phyloP scores from a whole-genome alignment of 2,797 vertebrate genomes.

The Eulemur mongoz region DNA sequence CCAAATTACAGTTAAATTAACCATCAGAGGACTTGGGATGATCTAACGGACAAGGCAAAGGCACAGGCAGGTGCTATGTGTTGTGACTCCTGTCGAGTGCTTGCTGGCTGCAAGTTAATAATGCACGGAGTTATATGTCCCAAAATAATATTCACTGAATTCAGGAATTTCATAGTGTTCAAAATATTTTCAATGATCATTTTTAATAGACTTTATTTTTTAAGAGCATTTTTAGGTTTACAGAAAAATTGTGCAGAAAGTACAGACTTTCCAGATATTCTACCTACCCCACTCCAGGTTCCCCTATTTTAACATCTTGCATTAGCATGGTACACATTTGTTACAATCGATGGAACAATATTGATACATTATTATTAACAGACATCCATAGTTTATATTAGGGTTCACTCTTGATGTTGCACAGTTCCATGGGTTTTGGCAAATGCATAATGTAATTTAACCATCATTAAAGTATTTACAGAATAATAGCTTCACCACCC shows the following conservation, averaged over 20 bases:
- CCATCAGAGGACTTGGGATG: background rate
- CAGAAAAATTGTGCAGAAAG: background rate
- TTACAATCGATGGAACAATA: background rate
- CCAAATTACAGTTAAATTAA: background rate
- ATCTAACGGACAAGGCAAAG: background rate
- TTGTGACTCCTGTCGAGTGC: no score
- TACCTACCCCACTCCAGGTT: background rate
- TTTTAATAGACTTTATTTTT: background rate
- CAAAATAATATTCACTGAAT: background rate
- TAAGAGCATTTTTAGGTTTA: background rate
- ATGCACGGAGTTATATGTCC: background rate
- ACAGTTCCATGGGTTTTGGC: background rate
- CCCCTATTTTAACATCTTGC: background rate
- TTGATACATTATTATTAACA: background rate
- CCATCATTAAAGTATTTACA: background rate
- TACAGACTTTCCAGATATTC: background rate
- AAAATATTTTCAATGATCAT: constrained; percentile 26
- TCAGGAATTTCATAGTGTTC: background rate
- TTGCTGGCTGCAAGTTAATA: background rate
- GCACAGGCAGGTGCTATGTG: background rate
- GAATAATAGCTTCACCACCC: background rate
- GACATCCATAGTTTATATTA: background rate
- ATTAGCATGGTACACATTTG: background rate
- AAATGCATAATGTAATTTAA: background rate
- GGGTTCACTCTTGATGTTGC: background rate